phyloP scores from a whole-genome alignment of 2,797 vertebrate species.

The Petrocephalus schoutedeni region DNA sequence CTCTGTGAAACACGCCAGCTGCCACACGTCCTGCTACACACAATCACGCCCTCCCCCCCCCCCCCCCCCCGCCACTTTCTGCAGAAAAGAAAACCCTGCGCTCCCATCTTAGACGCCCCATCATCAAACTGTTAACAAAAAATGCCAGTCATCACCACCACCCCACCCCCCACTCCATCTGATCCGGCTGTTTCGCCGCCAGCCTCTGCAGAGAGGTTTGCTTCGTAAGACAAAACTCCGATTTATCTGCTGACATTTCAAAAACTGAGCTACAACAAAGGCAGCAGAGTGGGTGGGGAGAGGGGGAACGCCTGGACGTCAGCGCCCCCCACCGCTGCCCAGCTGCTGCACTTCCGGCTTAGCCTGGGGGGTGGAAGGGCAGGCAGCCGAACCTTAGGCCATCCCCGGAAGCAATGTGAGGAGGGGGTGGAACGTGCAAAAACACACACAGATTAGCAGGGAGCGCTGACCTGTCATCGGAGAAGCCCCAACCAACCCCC shows the following conservation, averaged over 20 bases:
- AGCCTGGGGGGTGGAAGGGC: not conserved
- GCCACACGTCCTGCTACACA: not conserved
- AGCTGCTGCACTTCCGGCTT: not conserved
- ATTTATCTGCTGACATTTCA: constrained; percentile 20
- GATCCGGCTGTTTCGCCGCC: not conserved
- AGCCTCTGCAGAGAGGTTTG: not conserved
- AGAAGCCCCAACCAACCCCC: not conserved
- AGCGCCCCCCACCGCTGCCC: not conserved
- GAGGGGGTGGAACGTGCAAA: not conserved
- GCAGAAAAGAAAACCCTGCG: not conserved
- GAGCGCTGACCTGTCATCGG: not conserved
- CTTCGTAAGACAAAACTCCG: constrained; percentile 6
- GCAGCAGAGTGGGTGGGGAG: not conserved
- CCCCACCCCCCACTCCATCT: not conserved
- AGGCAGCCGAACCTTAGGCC: not conserved
- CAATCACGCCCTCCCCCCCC: not conserved
- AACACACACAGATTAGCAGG: not conserved
- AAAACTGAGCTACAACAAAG: not conserved
- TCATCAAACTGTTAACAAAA: constrained; percentile 6
- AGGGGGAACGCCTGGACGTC: not conserved
- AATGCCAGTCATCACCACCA: not conserved
- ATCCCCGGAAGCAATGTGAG: not conserved
- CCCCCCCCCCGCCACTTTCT: not conserved
- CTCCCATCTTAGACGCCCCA: not conserved
- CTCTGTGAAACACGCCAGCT: not conserved